Base-by-base conservation (phyloP, 2,113 vertebrate genomes). In the Chaenogobius annularis region DNA sequence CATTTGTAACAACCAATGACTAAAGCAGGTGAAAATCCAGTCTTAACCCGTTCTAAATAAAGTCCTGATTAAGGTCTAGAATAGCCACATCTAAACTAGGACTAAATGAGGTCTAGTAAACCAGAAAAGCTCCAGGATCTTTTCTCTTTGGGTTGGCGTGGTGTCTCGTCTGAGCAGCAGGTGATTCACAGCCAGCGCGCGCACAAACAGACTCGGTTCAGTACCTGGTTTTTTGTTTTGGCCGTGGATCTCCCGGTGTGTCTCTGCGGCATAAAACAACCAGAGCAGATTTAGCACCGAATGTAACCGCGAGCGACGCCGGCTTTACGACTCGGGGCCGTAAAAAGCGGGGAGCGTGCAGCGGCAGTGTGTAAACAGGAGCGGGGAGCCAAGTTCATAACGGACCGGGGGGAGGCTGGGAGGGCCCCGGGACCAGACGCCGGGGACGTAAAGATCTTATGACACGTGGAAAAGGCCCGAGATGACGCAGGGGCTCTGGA, bases 231-330 rank as follows among this genome's bases (percentile, higher is more conserved):
- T 80, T 69, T 69, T 78, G 75, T 71, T 72, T 17, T 23, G n/a
- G 23, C 65, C 47, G 68, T 55, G 68, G 69, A 70, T 11, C 55
- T 31, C 76, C 78, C 59, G 35, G 70, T 7, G 70, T 7, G 55
- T 66, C 81, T 83, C 69, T 44, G 70, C 69, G 75, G 52, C 78
- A 55, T 74, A 65, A 89, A 84, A 65, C 69, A 77, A 58, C 66
- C 46, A 65, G 3, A 48, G 63, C 73, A 75, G 77, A 75, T 83
- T 82, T 75, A 82, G 75, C 77, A 62, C 67, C 80, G 71, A 74
- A 70, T 70, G 68, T 63, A 75, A 70, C 75, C 15, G 31, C 35
- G 64, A 14, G 75, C 59, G n/a, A 13, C 70, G 8, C 50, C 63
- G 44, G 17, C 52, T 82, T 84, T 80, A 82, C 67, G 69, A 72